Evolutionary conservation across 1,140 invertebrate species (phyloP), one percentile per base, ranked within the genome.

Genomic region (Pseudomyrmex cubaensis): DNA sequence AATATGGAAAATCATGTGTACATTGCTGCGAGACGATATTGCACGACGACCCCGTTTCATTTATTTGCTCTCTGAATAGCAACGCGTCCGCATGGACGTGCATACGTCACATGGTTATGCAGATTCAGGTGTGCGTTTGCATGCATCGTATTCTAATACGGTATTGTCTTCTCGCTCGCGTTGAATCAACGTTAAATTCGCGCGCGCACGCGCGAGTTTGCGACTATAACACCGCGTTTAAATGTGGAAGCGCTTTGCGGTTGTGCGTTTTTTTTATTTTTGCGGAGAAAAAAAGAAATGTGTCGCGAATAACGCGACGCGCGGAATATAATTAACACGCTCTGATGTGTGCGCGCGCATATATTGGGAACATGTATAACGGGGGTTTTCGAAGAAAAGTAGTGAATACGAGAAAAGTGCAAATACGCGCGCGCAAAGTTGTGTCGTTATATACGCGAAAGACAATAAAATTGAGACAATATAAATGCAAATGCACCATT

Each of bases 1-100:
- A 87, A 74, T 87, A 85, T 82, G 83, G 78, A 88, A 85, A 83
- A 85, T 70, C 20, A 75, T 61, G 50, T 74, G 70, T 72, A 80
- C 48, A 73, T 35, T 56, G 59, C 66, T 57, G 59, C 48, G 83
- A 84, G 63, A 59, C 63, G 70, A 62, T 88, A 88, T 88, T 89
- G 84, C 87, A 88, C 67, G 22, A 59, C 70, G 87, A 88, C 80
- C 87, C 52, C 84, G 75, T 89, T 89, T 89, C 87, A 88, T 89
- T 89, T 86, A 89, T 89, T 89, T 88, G 70, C 84, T 80, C 69
- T 76, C 74, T 88, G 87, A 88, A 88, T 88, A 85, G 72, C 22
- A 12, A 35, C 35, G 12, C 35, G 66, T 17, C 48, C 61, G 52
- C 46, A n/a, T 62, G 15, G 56, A 35, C 54, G 35, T 22, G 5